These are phyloP conservation scores for Megathymus violae DNA, from an alignment of 1,140 invertebrate species.

Conservation along the genomic window DNA sequence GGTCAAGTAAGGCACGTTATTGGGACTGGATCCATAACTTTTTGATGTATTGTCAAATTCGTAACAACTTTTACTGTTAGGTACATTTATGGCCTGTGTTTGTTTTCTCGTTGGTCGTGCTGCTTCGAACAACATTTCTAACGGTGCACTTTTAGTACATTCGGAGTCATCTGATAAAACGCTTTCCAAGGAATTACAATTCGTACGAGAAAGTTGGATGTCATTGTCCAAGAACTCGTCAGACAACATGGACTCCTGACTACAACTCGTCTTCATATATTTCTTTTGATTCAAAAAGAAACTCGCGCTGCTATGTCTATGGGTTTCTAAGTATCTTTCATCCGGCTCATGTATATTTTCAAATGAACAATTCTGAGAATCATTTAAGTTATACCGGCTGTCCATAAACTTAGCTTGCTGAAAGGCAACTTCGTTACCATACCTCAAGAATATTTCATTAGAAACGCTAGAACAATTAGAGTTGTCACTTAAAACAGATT, in stretches of 20 bases:
- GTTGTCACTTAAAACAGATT: slow-evolving; percentile 80
- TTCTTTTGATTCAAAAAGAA: slow-evolving; percentile 87
- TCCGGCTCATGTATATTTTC: slow-evolving; percentile 80
- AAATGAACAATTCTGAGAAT: slow-evolving; percentile 79
- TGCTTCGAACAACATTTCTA: slow-evolving; percentile 88
- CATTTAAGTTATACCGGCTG: slow-evolving; percentile 76
- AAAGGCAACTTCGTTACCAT: slow-evolving; percentile 80
- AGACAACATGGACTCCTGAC: slow-evolving; percentile 90
- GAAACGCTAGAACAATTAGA: slow-evolving; percentile 82
- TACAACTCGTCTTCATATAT: slow-evolving; percentile 82
- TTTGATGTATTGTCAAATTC: slow-evolving; percentile 84
- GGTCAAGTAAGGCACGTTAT: slow-evolving; percentile 74
- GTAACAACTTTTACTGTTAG: slow-evolving; percentile 81
- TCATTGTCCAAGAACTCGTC: slow-evolving; percentile 86
- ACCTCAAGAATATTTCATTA: slow-evolving; percentile 82
- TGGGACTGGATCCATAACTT: slow-evolving; percentile 86
- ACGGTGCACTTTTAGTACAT: slow-evolving; percentile 89
- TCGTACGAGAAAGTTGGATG: slow-evolving; percentile 84
- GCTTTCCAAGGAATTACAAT: slow-evolving; percentile 90
- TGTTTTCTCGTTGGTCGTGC: slow-evolving; percentile 62
- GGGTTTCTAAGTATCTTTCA: slow-evolving; percentile 75
- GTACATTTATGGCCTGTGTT: slow-evolving; percentile 58
- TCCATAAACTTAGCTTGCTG: slow-evolving; percentile 73
- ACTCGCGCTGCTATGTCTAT: slow-evolving; percentile 86
- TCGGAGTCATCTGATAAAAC: slow-evolving; percentile 91